Evolutionary conservation across 2,888 invertebrate genomes (phyloP).

Genomic region (Linyphia triangularis): DNA sequence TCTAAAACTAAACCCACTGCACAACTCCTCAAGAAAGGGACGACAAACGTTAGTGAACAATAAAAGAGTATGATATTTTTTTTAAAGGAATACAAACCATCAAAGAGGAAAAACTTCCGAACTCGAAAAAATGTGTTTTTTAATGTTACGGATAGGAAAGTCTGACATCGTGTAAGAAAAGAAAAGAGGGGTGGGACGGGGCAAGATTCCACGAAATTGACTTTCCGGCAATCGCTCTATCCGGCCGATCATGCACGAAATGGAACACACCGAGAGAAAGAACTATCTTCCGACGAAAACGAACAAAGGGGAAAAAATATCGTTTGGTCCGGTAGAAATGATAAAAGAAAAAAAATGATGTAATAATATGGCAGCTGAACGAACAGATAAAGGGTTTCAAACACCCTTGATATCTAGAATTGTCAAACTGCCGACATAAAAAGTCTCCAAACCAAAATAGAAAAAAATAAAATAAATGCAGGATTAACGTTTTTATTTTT

Average conservation of each 20-base stretch:
- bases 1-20: no score
- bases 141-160: not conserved
- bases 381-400: not conserved
- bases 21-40: no score
- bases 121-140: not conserved
- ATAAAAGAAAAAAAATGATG: constrained; percentile 34
- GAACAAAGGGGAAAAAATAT: constrained; percentile 12
- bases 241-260: constrained; percentile 39
- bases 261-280: not conserved
- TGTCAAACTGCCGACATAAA: not conserved
- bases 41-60: no score
- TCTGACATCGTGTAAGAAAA: not conserved
- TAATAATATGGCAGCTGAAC: not conserved
- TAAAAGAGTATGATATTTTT: no score
- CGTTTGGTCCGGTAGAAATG: constrained; percentile 2
- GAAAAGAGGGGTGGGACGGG: not conserved
- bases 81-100: not conserved
- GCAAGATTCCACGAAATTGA: constrained; percentile 27
- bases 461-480: no score
- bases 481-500: no score
- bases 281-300: not conserved
- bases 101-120: not conserved
- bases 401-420: not conserved
- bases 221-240: constrained; percentile 34
- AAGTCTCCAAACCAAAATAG: not conserved